Evolutionary conservation across 2,888 invertebrate species (phyloP).

Genomic region (Lycocerus yunnanus): DNA sequence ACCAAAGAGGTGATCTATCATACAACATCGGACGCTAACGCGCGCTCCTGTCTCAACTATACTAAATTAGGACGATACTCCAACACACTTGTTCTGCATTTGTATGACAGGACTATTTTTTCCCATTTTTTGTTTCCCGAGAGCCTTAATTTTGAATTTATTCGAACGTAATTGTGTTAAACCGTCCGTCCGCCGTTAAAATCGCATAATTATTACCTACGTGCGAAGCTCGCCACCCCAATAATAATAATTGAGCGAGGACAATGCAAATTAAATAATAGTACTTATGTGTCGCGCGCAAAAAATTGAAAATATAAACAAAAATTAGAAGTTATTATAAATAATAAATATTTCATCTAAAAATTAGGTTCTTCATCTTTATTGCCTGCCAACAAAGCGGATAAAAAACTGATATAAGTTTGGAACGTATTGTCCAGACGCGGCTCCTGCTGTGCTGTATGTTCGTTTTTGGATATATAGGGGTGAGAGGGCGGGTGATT

Average conservation of each 20-base stretch:
- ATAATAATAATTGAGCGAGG: neutral
- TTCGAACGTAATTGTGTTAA: neutral
- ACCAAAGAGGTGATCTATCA: slow-evolving; percentile 23
- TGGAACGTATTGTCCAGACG: slow-evolving; percentile 53
- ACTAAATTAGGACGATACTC: slow-evolving; percentile 23
- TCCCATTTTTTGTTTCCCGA: neutral
- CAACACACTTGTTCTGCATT: slow-evolving; percentile 21
- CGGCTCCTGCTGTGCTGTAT: slow-evolving; percentile 50
- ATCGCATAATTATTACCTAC: too few relatives aligned
- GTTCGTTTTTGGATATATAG: slow-evolving; percentile 41
- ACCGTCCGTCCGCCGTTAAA: neutral
- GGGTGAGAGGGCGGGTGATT: slow-evolving; percentile 45
- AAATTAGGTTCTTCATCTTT: slow-evolving; percentile 56
- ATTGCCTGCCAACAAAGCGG: slow-evolving; percentile 53
- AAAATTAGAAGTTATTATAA: slow-evolving; percentile 38
- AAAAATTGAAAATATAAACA: neutral
- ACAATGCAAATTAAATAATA: too few relatives aligned
- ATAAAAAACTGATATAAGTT: slow-evolving; percentile 53
- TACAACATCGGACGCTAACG: slow-evolving; percentile 21
- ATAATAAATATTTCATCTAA: slow-evolving; percentile 52
- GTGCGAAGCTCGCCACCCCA: neutral
- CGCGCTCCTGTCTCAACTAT: slow-evolving; percentile 23
- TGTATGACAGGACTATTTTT: slow-evolving; percentile 11
- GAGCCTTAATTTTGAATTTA: neutral
- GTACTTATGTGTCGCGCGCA: too few relatives aligned